phyloP scores from a whole-genome alignment of 2,888 invertebrate species.

The Cantharis rufa region DNA sequence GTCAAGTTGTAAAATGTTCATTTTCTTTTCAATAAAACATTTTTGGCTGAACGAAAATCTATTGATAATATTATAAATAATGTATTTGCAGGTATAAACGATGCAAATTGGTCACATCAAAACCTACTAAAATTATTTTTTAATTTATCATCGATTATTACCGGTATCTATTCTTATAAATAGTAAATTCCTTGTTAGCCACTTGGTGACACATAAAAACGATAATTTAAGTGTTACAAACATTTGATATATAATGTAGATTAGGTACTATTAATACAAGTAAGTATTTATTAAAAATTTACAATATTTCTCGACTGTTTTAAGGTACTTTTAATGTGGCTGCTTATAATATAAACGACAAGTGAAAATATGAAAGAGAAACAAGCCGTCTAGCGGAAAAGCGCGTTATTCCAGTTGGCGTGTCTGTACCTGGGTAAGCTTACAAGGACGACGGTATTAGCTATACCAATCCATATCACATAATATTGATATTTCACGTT shows the following conservation, averaged over 20 bases:
- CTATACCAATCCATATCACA: constrained; percentile 24
- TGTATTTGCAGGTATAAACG: not conserved
- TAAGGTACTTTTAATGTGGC: constrained; percentile 12
- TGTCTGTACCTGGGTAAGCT: constrained; percentile 24
- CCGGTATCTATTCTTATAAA: not conserved
- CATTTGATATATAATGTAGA: not conserved
- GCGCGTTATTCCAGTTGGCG: constrained; percentile 29
- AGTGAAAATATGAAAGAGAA: constrained; percentile 30
- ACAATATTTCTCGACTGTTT: not conserved
- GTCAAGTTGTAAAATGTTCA: too few relatives aligned
- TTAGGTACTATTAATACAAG: not conserved
- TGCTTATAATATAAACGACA: constrained; percentile 6
- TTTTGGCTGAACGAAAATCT: not conserved
- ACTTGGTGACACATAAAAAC: not conserved
- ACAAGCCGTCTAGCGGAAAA: constrained; percentile 27
- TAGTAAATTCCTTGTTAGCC: not conserved
- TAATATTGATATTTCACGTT: constrained; percentile 17
- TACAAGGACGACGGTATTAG: constrained; percentile 16
- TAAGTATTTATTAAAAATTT: not conserved
- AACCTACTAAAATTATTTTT: not conserved
- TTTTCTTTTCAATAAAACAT: not conserved
- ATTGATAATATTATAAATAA: not conserved
- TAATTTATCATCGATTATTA: not conserved
- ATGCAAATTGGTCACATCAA: not conserved
- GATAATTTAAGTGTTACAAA: not conserved